Evolutionary conservation across 2,797 vertebrate species (phyloP).

Genomic region (Falco naumanni): DNA sequence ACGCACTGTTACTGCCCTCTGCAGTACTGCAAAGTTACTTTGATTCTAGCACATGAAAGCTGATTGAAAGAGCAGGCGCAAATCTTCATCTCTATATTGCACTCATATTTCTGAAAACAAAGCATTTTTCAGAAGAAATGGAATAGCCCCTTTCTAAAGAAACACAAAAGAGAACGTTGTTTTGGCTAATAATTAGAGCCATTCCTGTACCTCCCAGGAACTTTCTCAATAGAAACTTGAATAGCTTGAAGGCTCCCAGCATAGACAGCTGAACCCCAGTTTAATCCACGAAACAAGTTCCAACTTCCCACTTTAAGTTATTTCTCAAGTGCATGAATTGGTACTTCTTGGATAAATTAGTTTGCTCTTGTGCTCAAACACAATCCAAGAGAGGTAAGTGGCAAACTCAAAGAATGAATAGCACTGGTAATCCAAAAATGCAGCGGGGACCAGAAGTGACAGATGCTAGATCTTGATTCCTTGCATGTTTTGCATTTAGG

Average conservation of each 20-base stretch:
- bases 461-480: not conserved
- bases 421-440: not conserved
- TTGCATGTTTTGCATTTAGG: not conserved
- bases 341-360: not conserved
- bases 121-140: constrained; percentile 22
- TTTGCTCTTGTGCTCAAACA: not conserved
- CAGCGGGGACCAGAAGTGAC: not conserved
- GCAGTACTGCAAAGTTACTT: constrained; percentile 74
- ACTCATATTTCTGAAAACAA: constrained; percentile 66
- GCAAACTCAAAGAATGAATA: not conserved
- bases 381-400: not conserved
- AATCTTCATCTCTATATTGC: constrained; percentile 68
- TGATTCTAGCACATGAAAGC: constrained; percentile 80
- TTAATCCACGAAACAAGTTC: not conserved
- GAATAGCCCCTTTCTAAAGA: not conserved
- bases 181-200: constrained; percentile 15
- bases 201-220: constrained; percentile 15
- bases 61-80: constrained; percentile 50
- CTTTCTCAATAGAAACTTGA: not conserved
- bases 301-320: not conserved
- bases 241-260: not conserved
- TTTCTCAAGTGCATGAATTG: not conserved
- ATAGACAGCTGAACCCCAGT: not conserved
- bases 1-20: constrained; percentile 72
- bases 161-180: not conserved